A percentile compares a stretch with the other conserved stretches of the same genome.
These are phyloP conservation scores for Ormyrus nitidulus DNA, from an alignment of 2,888 invertebrate genomes.

Conservation along the genomic window DNA sequence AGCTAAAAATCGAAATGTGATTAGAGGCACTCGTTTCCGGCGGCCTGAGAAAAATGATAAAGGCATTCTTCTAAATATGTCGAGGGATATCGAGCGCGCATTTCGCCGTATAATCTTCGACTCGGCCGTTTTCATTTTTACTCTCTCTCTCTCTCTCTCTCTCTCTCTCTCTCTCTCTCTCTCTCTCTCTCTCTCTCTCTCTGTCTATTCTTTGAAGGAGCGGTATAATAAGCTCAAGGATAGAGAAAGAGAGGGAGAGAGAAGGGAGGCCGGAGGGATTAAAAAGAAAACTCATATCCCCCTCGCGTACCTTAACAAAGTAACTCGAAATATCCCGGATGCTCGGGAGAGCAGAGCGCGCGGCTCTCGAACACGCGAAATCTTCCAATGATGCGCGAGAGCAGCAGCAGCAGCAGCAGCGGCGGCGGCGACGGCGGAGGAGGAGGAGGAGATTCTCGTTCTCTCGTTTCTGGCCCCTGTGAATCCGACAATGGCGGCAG, in stretches of 20 bases:
- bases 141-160: not conserved
- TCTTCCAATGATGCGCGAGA: constrained; percentile 36
- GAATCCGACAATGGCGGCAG: constrained; percentile 1
- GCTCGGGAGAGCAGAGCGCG: not conserved
- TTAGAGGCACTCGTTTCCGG: too few species aligned
- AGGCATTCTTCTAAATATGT: not conserved
- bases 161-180: not conserved
- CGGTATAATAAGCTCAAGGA: constrained; percentile 25
- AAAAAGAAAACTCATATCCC: constrained; percentile 36
- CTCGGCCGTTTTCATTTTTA: too few species aligned
- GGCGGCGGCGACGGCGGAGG: not conserved
- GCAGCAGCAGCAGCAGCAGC: not conserved
- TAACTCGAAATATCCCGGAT: constrained; percentile 32
- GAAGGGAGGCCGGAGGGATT: constrained; percentile 13
- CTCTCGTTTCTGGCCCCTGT: not conserved
- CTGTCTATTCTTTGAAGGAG: not conserved
- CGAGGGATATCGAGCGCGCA: not conserved
- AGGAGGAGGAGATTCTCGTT: not conserved
- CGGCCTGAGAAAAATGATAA: too few species aligned
- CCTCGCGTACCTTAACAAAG: constrained; percentile 27
- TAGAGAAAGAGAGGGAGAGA: constrained; percentile 40
- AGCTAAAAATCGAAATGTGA: not conserved
- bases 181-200: not conserved
- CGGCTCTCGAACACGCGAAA: constrained; percentile 1
- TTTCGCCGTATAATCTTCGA: constrained; percentile 17